phyloP scores from a whole-genome alignment of 2,888 invertebrate species.

The Fragum fragum region DNA sequence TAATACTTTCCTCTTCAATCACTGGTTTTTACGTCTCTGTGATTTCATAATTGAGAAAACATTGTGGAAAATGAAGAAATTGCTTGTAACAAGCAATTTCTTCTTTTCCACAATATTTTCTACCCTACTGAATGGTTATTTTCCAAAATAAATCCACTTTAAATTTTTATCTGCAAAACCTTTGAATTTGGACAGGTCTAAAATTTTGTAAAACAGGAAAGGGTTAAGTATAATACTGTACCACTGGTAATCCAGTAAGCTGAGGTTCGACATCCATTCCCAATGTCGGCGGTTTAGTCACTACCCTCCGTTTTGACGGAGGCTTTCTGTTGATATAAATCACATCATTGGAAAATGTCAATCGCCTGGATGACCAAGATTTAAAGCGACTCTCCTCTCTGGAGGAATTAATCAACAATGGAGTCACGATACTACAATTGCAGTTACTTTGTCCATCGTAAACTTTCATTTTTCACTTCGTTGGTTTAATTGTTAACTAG shows the following conservation, averaged over 20 bases:
- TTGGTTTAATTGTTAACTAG: neutral
- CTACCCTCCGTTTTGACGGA: constrained; percentile 40
- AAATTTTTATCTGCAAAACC: too few species aligned
- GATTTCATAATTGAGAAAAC: too few species aligned
- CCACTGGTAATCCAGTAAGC: constrained; percentile 51
- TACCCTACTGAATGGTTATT: too few species aligned
- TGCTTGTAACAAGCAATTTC: too few species aligned
- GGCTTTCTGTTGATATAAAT: constrained; percentile 49
- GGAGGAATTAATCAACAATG: constrained; percentile 14
- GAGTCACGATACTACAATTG: constrained; percentile 6
- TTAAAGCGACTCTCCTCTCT: neutral
- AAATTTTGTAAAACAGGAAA: too few species aligned
- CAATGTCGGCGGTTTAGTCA: constrained; percentile 20
- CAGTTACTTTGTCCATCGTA: neutral
- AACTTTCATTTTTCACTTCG: constrained; percentile 18
- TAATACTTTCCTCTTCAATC: too few species aligned
- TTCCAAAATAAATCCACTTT: too few species aligned
- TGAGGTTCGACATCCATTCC: constrained; percentile 37
- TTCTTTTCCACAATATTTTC: too few species aligned
- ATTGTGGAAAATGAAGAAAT: too few species aligned
- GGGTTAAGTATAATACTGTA: constrained; percentile 25
- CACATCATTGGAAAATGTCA: constrained; percentile 45
- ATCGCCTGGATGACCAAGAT: constrained; percentile 29
- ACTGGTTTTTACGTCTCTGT: too few species aligned
- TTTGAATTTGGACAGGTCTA: too few species aligned